These are phyloP conservation scores for Deilephila elpenor DNA, from an alignment of 2,888 invertebrate genomes.

Conservation along the genomic window DNA sequence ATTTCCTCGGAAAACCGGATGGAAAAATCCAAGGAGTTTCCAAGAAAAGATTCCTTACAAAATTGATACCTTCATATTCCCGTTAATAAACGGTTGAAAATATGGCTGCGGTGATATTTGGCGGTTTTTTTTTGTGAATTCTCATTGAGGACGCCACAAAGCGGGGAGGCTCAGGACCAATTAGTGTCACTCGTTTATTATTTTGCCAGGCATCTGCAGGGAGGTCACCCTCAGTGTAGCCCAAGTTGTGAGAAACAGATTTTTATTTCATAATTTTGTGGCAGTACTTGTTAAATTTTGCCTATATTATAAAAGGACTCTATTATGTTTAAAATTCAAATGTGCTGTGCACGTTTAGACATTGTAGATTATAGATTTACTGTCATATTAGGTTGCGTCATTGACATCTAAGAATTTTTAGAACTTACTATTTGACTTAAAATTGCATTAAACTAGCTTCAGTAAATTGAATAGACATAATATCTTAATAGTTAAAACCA, in stretches of 20 bases:
- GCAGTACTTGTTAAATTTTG: neutral
- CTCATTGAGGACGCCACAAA: slow-evolving; percentile 53
- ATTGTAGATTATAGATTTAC: no score
- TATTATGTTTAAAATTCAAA: no score
- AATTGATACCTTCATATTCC: slow-evolving; percentile 38
- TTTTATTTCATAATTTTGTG: slow-evolving; percentile 27
- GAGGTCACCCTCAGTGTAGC: slow-evolving; percentile 40
- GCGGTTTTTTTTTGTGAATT: slow-evolving; percentile 56
- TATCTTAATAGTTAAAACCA: no score
- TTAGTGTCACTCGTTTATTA: slow-evolving; percentile 79
- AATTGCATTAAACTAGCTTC: no score
- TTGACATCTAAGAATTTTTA: no score
- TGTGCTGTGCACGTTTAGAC: no score
- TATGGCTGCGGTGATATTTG: slow-evolving; percentile 52
- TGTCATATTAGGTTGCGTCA: no score
- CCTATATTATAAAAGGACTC: no score
- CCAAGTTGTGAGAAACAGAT: slow-evolving; percentile 32
- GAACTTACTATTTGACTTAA: no score
- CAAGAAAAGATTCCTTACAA: neutral
- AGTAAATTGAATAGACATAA: no score
- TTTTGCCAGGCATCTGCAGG: slow-evolving; percentile 53
- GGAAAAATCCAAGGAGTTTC: neutral
- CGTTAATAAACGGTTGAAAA: slow-evolving; percentile 59
- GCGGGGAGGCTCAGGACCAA: slow-evolving; percentile 64
- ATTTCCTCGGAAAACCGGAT: neutral